Percentiles rank a stretch among this genome's conserved stretches.
Conservation (phyloP, 2,888 invertebrate genomes). For the Protophormia terraenovae region DNA sequence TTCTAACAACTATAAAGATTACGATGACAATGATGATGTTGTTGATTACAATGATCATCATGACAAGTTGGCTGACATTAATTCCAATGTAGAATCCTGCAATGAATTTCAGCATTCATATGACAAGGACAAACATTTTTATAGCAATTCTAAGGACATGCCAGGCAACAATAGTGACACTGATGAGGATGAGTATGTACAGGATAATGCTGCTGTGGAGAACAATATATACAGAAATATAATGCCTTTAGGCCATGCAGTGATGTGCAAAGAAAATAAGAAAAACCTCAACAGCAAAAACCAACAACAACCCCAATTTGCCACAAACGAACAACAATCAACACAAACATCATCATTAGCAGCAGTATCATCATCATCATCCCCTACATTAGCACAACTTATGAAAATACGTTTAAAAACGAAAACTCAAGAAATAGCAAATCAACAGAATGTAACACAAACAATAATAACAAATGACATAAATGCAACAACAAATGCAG, state of each 20-base stretch:
- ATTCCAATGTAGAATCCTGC: constrained; percentile 6
- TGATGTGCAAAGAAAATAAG: constrained; percentile 24
- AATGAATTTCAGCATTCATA: constrained; percentile 37
- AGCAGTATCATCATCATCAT: constrained; percentile 25
- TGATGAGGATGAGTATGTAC: not conserved
- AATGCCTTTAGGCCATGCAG: constrained; percentile 72
- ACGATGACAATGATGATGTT: constrained; percentile 4
- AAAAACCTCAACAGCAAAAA: constrained; percentile 20
- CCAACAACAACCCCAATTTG: constrained; percentile 20
- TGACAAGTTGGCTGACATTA: constrained; percentile 17
- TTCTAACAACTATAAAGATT: not conserved
- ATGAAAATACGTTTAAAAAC: constrained; percentile 58
- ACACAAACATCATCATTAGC: not conserved
- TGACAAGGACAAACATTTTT: constrained; percentile 30
- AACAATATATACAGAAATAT: constrained; percentile 51
- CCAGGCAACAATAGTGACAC: not conserved
- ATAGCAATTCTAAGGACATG: not conserved
- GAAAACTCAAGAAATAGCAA: constrained; percentile 33
- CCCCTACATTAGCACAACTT: constrained; percentile 49
- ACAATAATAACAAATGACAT: not conserved
- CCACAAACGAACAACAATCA: not conserved
- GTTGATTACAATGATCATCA: constrained; percentile 10
- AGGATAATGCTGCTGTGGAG: not conserved
- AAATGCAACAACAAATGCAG: constrained; percentile 6
- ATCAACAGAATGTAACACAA: not conserved